Evolutionary conservation across 2,888 invertebrate species (phyloP), one percentile per base, ranked within the genome.

Genomic region (Piscicola geometra): DNA sequence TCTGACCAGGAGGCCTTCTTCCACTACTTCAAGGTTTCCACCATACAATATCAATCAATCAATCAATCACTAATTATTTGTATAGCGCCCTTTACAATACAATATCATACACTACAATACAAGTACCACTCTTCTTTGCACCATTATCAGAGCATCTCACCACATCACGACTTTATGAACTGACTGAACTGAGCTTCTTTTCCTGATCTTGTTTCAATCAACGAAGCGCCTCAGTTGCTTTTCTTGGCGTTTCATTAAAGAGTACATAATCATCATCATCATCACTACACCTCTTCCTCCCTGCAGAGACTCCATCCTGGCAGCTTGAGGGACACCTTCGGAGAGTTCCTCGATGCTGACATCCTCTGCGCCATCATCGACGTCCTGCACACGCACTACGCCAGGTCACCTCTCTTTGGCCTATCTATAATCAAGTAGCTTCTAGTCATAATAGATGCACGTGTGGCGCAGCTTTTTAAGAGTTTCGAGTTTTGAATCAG

Each of bases 21-120:
- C 78, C 73, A 80, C 35, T 84, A 84, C 78, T 80, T 84, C 56
- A 82, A 82, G 81, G 84, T 84, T 9, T 28, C 41, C n/a, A 28
- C 15, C 15, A 28, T 3, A 35, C 32, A 2, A 3, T 28, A 9
- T 28, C 5, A 28, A 28, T 35, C 32, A 56, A 25, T 56, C 25
- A 56, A 56, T 47, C n/a, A n/a, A 47, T 47, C 50, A 47, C 9
- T 47, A 47, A 47, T 21, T 47, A 47, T 47, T n/a, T n/a, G n/a
- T n/a, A n/a, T n/a, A n/a, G n/a, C n/a, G n/a, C n/a, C n/a, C n/a
- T n/a, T n/a, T n/a, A n/a, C n/a, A n/a, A 21, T 47, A 47, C 50
- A 47, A 47, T 47, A 47, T 47, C 21, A 47, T 15, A 47, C 21
- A 47, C 21, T 47, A 47, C 21, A 47, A 21, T 47, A 47, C 50